Conservation (phyloP, 2,888 invertebrate species). For the Torymus texanus region DNA sequence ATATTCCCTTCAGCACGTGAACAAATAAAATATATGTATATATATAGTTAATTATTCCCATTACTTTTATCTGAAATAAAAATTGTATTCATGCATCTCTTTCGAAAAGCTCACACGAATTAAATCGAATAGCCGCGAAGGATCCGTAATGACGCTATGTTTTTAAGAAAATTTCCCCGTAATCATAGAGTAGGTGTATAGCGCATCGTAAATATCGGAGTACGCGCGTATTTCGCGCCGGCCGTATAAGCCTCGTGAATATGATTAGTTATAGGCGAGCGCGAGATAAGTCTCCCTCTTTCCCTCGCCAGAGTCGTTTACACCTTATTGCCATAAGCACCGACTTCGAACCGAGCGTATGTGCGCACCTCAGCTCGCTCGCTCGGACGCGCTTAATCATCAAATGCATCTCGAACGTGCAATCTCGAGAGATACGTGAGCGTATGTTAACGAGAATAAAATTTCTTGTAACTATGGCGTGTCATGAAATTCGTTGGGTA, state of each 20-base stretch:
- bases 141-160: not conserved
- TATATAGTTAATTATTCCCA: too few relatives aligned
- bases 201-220: conserved; percentile 47
- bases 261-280: conserved; percentile 47
- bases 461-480: conserved; percentile 26
- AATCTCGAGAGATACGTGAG: conserved; percentile 56
- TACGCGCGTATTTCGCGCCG: conserved; percentile 23
- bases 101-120: conserved; percentile 10
- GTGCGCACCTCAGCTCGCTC: not conserved
- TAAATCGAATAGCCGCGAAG: conserved; percentile 24
- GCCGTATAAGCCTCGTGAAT: conserved; percentile 39
- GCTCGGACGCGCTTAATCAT: conserved; percentile 51
- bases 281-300: conserved; percentile 35
- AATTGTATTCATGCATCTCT: too few relatives aligned
- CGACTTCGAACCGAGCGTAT: conserved; percentile 3
- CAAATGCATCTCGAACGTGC: conserved; percentile 55
- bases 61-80: too few relatives aligned
- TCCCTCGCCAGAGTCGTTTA: conserved; percentile 43
- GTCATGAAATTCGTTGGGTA: not conserved
- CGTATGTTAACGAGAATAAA: conserved; percentile 56
- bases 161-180: conserved; percentile 28
- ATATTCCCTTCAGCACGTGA: too few relatives aligned
- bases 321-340: conserved; percentile 43
- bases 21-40: too few relatives aligned
- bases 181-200: conserved; percentile 28